Evolutionary conservation across 2,797 vertebrate genomes (phyloP).

Genomic region (Eidolon dupreanum): DNA sequence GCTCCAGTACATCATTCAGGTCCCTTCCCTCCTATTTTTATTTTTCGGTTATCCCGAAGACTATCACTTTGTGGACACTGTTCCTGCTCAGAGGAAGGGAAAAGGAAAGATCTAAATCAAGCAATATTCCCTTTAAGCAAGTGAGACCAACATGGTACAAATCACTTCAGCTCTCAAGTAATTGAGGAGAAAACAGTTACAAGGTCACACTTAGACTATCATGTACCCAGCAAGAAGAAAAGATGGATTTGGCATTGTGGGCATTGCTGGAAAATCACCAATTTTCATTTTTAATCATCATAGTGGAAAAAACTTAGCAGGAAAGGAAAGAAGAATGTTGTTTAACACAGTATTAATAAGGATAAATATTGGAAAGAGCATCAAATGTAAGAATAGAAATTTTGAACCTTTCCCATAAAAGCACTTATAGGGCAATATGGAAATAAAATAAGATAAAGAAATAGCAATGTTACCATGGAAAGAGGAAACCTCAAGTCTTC

Average conservation of each 20-base stretch:
- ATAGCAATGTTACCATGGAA: neutral
- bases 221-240: neutral
- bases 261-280: neutral
- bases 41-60: neutral
- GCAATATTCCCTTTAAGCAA: neutral
- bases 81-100: neutral
- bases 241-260: neutral
- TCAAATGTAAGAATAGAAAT: constrained; percentile 36
- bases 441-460: constrained; percentile 25
- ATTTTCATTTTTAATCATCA: constrained; percentile 25
- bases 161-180: neutral
- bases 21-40: neutral
- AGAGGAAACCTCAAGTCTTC: neutral
- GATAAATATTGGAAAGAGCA: neutral
- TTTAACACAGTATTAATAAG: neutral
- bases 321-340: constrained; percentile 11
- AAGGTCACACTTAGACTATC: neutral
- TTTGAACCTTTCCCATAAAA: constrained; percentile 18
- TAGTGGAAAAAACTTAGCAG: neutral
- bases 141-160: neutral
- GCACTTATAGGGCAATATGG: neutral
- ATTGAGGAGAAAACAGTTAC: neutral
- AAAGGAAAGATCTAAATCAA: neutral
- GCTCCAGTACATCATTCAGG: neutral
- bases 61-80: neutral